phyloP scores from a whole-genome alignment of 2,888 invertebrate genomes.

The Dysmachus trigonus region DNA sequence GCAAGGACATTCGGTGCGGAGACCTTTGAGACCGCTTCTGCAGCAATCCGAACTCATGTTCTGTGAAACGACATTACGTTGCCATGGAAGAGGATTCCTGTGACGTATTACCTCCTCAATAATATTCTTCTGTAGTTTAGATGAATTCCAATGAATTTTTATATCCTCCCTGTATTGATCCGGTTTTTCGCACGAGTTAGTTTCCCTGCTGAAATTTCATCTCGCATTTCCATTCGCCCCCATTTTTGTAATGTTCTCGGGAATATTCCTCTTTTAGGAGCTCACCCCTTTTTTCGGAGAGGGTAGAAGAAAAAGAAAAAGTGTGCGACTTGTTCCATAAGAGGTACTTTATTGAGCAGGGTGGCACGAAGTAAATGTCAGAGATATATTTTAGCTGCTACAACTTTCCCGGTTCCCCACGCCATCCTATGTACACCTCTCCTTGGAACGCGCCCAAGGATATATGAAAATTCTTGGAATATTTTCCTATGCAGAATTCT shows the following conservation, averaged over 20 bases:
- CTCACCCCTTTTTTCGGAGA: slow-evolving; percentile 10
- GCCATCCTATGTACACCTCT: neutral
- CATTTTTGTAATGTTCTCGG: neutral
- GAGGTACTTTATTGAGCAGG: slow-evolving; percentile 14
- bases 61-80: neutral
- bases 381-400: slow-evolving; percentile 38
- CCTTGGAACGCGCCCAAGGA: neutral
- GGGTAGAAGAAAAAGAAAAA: neutral
- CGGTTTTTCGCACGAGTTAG: slow-evolving; percentile 41
- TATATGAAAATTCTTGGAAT: slow-evolving; percentile 31
- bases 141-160: slow-evolving; percentile 36
- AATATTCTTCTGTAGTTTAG: slow-evolving; percentile 25
- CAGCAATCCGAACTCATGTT: neutral
- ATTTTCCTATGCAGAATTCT: slow-evolving; percentile 35
- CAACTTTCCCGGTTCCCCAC: neutral
- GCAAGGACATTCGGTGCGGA: neutral
- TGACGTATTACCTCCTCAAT: neutral
- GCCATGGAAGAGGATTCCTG: neutral
- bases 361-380: slow-evolving; percentile 28
- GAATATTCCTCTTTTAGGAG: slow-evolving; percentile 4
- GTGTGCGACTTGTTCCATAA: neutral
- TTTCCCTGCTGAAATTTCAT: slow-evolving; percentile 25
- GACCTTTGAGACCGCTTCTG: neutral
- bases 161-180: slow-evolving; percentile 36
- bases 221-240: slow-evolving; percentile 1